Conservation (phyloP, 2,888 invertebrate genomes). For the Apamea anceps region DNA sequence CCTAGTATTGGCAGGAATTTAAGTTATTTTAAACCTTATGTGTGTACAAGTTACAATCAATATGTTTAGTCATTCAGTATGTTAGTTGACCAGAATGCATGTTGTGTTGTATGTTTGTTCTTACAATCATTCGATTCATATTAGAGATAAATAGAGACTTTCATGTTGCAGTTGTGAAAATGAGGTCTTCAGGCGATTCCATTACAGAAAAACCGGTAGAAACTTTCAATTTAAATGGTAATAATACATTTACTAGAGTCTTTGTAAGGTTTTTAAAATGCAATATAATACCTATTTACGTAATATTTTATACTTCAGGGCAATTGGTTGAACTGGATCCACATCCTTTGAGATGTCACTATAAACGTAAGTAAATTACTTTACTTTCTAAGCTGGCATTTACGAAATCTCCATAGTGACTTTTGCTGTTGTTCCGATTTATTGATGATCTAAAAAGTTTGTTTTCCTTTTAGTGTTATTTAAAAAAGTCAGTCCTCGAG, state of each 20-base stretch:
- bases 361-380: constrained; percentile 60
- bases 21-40: neutral
- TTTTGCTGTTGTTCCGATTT: neutral
- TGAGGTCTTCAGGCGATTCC: constrained; percentile 11
- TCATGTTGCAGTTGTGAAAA: constrained; percentile 13
- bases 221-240: constrained; percentile 15
- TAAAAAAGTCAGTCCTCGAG: constrained; percentile 17
- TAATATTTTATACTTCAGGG: constrained; percentile 40
- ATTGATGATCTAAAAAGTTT: neutral
- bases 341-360: constrained; percentile 55
- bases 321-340: constrained; percentile 21
- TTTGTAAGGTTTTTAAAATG: neutral
- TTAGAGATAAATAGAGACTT: neutral
- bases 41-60: neutral
- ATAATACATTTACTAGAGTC: neutral
- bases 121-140: neutral
- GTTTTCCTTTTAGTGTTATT: constrained; percentile 34
- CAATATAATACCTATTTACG: neutral
- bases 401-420: neutral
- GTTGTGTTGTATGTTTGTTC: neutral
- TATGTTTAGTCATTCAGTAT: neutral
- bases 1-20: constrained; percentile 26
- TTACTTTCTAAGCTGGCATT: neutral
- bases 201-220: constrained; percentile 29
- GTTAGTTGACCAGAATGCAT: neutral